Percentiles rank a stretch among this genome's conserved stretches.
Evolutionary conservation across 2,797 vertebrate species (phyloP).

Genomic region (Hirundo rustica): DNA sequence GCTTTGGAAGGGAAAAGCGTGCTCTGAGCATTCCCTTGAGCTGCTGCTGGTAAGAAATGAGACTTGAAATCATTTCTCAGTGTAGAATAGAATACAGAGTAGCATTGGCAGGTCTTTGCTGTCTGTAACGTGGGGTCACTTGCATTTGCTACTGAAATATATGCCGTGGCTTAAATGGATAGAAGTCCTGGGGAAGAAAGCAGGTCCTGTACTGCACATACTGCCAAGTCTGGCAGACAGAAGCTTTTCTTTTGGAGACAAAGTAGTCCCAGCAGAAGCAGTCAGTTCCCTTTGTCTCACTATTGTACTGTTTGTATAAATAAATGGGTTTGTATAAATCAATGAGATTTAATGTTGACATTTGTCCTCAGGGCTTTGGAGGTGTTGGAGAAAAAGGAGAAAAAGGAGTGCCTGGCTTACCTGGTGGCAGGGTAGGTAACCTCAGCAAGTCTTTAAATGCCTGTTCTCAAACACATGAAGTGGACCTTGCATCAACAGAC

Average conservation of each 20-base stretch:
- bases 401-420: constrained; percentile 90
- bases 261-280: not conserved
- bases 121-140: not conserved
- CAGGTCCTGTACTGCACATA: not conserved
- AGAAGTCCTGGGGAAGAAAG: not conserved
- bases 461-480: not conserved
- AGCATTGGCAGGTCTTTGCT: not conserved
- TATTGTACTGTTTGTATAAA: not conserved
- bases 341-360: not conserved
- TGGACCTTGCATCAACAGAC: not conserved
- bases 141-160: not conserved
- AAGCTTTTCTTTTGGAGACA: not conserved
- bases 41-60: not conserved
- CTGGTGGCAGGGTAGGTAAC: constrained; percentile 85
- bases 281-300: not conserved
- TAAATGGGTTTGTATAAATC: not conserved
- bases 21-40: not conserved
- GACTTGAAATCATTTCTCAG: not conserved
- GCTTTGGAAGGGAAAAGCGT: not conserved
- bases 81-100: not conserved
- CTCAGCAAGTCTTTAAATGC: not conserved
- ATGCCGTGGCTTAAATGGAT: not conserved
- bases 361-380: constrained; percentile 78
- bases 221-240: not conserved
- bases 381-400: constrained; percentile 85